Percentiles rank a stretch among this genome's conserved stretches.
phyloP scores from a whole-genome alignment of 2,888 invertebrate genomes.

The Drepanosiphum platanoidis region DNA sequence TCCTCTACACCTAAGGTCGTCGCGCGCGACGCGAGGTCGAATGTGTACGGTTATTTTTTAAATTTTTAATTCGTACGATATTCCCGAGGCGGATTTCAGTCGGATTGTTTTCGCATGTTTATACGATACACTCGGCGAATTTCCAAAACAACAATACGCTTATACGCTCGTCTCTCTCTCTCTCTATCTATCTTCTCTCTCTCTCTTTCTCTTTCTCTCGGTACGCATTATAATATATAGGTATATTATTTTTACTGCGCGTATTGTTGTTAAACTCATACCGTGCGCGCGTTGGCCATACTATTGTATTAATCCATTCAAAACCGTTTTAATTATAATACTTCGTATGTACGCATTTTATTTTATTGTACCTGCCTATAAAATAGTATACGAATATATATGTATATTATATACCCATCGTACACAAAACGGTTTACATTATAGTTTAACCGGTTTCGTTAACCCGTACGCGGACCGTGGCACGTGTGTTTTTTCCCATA shows the following conservation, averaged over 20 bases:
- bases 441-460: conserved; percentile 24
- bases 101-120: not conserved
- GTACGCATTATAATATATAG: no score
- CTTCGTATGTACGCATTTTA: not conserved
- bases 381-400: no score
- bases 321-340: conserved; percentile 31
- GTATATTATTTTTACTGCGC: no score
- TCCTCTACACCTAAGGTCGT: not conserved
- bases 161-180: not conserved
- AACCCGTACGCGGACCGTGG: not conserved
- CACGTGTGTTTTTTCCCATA: not conserved
- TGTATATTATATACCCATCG: no score
- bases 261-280: no score
- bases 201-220: no score
- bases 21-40: not conserved
- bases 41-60: not conserved
- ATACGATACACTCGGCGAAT: not conserved
- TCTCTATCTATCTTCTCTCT: no score
- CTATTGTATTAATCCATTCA: not conserved
- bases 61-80: not conserved
- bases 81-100: not conserved
- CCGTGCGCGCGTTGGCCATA: not conserved
- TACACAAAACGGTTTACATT: not conserved
- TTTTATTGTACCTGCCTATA: no score
- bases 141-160: not conserved